These are phyloP conservation scores for Luscinia megarhynchos DNA, from an alignment of 2,797 vertebrate species.

Conservation along the genomic window DNA sequence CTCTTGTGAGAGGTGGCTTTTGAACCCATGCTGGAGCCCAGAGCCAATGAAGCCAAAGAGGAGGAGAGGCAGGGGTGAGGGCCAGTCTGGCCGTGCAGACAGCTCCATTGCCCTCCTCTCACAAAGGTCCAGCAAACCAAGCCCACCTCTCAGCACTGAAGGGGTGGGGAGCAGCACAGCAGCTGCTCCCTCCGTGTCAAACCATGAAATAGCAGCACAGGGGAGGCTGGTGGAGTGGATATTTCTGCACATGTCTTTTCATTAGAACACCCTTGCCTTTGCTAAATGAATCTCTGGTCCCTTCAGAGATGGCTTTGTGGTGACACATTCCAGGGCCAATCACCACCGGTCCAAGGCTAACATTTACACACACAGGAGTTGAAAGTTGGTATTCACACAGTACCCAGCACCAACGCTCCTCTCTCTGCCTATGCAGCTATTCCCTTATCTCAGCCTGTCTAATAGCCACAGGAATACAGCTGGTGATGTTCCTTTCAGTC, in stretches of 20 bases:
- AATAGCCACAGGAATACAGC: background rate
- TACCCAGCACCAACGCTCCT: rapidly evolving
- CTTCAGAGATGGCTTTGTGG: background rate
- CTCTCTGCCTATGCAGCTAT: background rate
- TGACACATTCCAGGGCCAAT: background rate
- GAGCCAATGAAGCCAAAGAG: background rate
- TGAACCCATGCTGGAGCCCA: rapidly evolving
- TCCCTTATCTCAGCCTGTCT: background rate
- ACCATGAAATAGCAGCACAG: background rate
- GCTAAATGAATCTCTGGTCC: background rate
- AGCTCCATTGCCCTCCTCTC: background rate
- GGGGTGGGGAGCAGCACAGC: background rate
- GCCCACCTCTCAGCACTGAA: background rate
- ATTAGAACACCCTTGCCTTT: background rate
- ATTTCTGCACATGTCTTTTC: background rate
- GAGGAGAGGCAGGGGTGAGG: background rate
- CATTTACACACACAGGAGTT: background rate
- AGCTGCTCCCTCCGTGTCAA: background rate
- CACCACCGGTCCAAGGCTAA: background rate
- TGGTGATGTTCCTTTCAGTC: background rate
- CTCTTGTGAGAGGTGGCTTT: background rate
- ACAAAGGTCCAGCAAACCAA: background rate
- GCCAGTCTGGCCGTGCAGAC: background rate
- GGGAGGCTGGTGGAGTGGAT: background rate
- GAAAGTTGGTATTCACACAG: background rate